Evolutionary conservation across 2,797 vertebrate genomes (phyloP), one percentile per base, ranked within the genome.

Genomic region (Poecilia velifera): DNA sequence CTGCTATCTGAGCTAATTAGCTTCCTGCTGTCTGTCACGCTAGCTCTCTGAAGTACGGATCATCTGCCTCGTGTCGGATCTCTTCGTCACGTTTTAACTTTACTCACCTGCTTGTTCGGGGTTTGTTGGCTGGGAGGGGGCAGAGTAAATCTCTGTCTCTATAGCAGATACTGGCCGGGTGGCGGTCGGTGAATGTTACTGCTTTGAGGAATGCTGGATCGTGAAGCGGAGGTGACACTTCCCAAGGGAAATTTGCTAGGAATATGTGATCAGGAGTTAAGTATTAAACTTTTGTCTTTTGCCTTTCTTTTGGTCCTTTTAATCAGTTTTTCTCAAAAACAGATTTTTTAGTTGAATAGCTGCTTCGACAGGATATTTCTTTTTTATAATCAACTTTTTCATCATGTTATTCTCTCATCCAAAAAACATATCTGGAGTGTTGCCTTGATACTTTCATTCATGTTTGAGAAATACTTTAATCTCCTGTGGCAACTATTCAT

Each of bases 1-100:
- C 87, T 85, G 83, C 73, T 64, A 3, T 72, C 74, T n/a, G 39
- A 78, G 78, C 78, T 81, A 77, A 89, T 86, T 64, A 80, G 57
- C 84, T 36, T 76, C 73, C 84, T 71, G 9, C 81, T 62, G 64
- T 51, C 64, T 74, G 66, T 84, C 77, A 77, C 66, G 59, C 43
- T 45, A 20, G 43, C 72, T 34, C 73, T 81, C 79, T 79, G 76
- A n/a, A 13, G 25, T 41, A 66, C 1, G 5, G 10, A 57, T 82
- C 73, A 41, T n/a, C 46, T 78, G 74, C 79, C 76, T 78, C 73
- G 22, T 16, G 46, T 74, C 79, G 9, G 1, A 78, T 76, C 64
- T 36, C 51, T 59, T 84, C 2, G 68, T 18, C 72, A 82, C 76
- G 77, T 89, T 77, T 68, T 77, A 39, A 74, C n/a, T 80, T 78